Evolutionary conservation across 1,140 invertebrate species (phyloP).

Genomic region (Brachystomella parvula): DNA sequence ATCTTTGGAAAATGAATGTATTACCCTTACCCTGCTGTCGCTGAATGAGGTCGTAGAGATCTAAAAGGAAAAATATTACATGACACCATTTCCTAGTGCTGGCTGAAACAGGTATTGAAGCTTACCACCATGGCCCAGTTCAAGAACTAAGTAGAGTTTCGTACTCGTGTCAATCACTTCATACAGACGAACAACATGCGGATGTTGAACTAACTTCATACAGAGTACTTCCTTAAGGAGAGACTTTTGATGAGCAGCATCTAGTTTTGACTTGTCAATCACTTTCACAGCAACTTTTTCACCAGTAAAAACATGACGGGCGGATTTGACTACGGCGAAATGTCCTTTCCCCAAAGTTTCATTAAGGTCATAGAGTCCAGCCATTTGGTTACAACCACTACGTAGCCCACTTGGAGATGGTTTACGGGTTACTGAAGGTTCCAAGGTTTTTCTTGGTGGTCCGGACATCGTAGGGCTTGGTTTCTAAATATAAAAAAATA

Average conservation of each 20-base stretch:
- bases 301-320: constrained; percentile 97
- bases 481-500: too few species aligned
- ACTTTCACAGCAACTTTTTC: constrained; percentile 61
- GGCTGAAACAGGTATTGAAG: too few species aligned
- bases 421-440: background rate
- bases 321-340: constrained; percentile 98
- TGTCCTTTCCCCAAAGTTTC: constrained; percentile 90
- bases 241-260: constrained; percentile 91
- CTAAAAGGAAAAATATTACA: constrained; percentile 41
- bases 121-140: constrained; percentile 80
- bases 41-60: constrained; percentile 99
- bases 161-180: constrained; percentile 98
- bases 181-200: constrained; percentile 94
- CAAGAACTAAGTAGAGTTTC: constrained; percentile 90
- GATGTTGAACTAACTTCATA: constrained; percentile 97
- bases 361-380: constrained; percentile 91
- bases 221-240: constrained; percentile 95
- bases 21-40: constrained; percentile 63
- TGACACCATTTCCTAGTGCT: too few species aligned
- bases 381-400: constrained; percentile 57
- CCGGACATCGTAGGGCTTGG: background rate
- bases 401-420: background rate
- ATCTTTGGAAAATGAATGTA: background rate
- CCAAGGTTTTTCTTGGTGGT: background rate
- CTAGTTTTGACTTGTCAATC: constrained; percentile 96